These are phyloP conservation scores for Venturia canescens DNA, from an alignment of 1,140 invertebrate species.

Conservation along the genomic window DNA sequence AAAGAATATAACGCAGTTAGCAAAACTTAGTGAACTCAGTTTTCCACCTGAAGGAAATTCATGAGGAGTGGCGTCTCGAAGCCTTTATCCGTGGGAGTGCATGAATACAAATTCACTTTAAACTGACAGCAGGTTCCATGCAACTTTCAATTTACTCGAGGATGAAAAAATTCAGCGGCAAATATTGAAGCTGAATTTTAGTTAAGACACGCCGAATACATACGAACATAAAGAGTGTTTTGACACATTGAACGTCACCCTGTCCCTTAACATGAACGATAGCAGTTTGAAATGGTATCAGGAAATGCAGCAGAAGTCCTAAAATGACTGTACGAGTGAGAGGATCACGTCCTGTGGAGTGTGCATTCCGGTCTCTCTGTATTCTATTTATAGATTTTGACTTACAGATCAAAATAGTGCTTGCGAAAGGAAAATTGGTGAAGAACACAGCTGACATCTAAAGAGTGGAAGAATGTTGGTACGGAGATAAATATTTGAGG, in stretches of 20 bases:
- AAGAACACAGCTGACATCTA: not conserved
- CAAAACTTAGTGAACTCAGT: too few species aligned
- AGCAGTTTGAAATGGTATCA: not conserved
- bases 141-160: not conserved
- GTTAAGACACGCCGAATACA: not conserved
- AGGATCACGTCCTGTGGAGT: constrained; percentile 22
- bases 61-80: too few species aligned
- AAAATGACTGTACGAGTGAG: constrained; percentile 19
- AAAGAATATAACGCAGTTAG: too few species aligned
- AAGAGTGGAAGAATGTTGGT: not conserved
- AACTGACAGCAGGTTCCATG: too few species aligned
- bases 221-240: not conserved
- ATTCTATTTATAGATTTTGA: not conserved
- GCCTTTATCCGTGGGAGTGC: too few species aligned
- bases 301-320: constrained; percentile 7
- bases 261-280: not conserved
- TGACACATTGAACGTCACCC: not conserved
- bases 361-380: not conserved
- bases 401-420: not conserved
- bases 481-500: not conserved
- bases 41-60: too few species aligned
- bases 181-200: too few species aligned
- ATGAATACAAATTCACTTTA: too few species aligned
- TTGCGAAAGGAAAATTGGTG: not conserved
- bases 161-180: too few species aligned